Percentiles rank a stretch among this genome's conserved stretches.
phyloP scores from a whole-genome alignment of 2,888 invertebrate genomes.

The Troglohyphantes excavatus region DNA sequence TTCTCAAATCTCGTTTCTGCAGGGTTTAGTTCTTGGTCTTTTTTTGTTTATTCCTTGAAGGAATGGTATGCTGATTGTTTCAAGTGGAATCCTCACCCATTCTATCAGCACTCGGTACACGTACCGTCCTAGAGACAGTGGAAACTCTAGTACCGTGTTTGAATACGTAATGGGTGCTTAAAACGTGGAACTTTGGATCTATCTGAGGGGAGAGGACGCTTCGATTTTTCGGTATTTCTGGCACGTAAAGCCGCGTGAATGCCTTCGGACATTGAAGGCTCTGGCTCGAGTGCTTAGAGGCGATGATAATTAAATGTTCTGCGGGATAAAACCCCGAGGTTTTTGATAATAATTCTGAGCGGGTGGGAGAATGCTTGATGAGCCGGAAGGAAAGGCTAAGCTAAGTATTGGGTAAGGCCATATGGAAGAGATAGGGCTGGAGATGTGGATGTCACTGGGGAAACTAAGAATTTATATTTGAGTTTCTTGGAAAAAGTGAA shows the following conservation, averaged over 20 bases:
- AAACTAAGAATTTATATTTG: too few relatives aligned
- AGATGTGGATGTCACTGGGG: too few relatives aligned
- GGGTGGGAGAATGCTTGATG: slow-evolving; percentile 31
- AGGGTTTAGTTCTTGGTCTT: not conserved
- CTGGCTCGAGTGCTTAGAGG: not conserved
- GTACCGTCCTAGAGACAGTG: slow-evolving; percentile 21
- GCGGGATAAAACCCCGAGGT: slow-evolving; percentile 33
- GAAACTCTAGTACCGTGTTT: slow-evolving; percentile 43
- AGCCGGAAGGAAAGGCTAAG: not conserved
- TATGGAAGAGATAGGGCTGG: not conserved
- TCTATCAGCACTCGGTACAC: slow-evolving; percentile 44
- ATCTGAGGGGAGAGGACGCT: slow-evolving; percentile 1
- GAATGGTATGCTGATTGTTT: slow-evolving; percentile 66
- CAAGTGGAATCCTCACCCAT: slow-evolving; percentile 46
- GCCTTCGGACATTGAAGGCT: slow-evolving; percentile 7
- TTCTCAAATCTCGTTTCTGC: slow-evolving; percentile 27
- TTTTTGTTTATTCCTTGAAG: not conserved
- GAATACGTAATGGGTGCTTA: slow-evolving; percentile 54
- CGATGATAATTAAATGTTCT: slow-evolving; percentile 46
- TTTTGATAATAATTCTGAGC: slow-evolving; percentile 33
- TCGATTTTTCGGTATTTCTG: slow-evolving; percentile 35
- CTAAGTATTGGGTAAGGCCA: not conserved
- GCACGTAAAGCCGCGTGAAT: slow-evolving; percentile 27
- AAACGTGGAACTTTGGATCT: slow-evolving; percentile 46
- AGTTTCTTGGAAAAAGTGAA: too few relatives aligned